phyloP scores from a whole-genome alignment of 1,140 invertebrate species.

The Stegodyphus dumicola region DNA sequence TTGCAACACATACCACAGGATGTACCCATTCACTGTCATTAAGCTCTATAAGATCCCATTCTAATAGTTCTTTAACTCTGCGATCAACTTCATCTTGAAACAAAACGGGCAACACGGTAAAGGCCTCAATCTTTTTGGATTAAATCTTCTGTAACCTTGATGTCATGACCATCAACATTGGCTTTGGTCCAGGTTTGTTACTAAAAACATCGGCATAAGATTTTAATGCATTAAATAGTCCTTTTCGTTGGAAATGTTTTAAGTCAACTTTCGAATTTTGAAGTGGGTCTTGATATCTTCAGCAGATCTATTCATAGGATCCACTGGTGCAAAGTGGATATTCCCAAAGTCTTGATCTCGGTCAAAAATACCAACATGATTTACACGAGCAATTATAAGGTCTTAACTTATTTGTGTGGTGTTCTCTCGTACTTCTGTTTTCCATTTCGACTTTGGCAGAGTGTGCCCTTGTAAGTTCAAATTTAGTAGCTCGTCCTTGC shows the following conservation, averaged over 20 bases:
- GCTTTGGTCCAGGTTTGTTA: not conserved
- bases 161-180: not conserved
- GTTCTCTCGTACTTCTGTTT: no score
- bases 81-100: not conserved
- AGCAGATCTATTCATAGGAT: no score
- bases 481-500: no score
- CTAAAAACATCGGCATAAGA: not conserved
- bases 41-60: not conserved
- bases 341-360: no score
- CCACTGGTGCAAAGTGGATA: no score
- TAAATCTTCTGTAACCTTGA: not conserved
- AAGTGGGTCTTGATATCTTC: no score
- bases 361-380: no score
- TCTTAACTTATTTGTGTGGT: no score
- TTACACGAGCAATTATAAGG: no score
- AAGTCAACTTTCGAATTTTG: not conserved
- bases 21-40: conserved; percentile 15
- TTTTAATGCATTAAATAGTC: not conserved
- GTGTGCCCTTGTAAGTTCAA: no score
- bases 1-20: conserved; percentile 68
- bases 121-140: not conserved
- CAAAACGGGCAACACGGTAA: not conserved
- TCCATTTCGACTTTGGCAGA: no score
- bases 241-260: not conserved
- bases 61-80: not conserved